These are phyloP conservation scores for Protonibea diacanthus DNA, from an alignment of 2,797 vertebrate species.

Conservation along the genomic window DNA sequence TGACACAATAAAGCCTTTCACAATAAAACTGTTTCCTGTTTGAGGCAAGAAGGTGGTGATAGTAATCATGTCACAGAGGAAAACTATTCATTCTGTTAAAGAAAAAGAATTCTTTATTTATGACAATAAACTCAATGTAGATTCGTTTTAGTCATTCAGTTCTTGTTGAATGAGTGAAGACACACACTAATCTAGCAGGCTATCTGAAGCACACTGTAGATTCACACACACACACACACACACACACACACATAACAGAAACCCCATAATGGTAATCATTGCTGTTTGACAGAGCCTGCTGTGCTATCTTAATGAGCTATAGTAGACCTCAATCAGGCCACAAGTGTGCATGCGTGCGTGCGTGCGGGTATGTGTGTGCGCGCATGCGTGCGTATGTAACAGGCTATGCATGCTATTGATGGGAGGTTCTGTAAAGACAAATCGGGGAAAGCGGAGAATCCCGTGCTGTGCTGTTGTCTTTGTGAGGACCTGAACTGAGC, in stretches of 20 bases:
- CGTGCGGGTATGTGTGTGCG: too few species aligned
- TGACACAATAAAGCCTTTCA: too few species aligned
- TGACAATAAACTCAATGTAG: too few species aligned
- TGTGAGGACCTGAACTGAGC: conserved; percentile 40
- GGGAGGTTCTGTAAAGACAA: conserved; percentile 47
- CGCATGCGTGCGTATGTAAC: conserved; percentile 5
- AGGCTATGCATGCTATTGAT: conserved; percentile 27
- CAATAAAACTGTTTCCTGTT: too few species aligned
- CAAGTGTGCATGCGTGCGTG: background rate
- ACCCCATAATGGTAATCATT: conserved; percentile 6
- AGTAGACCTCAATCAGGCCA: conserved; percentile 18
- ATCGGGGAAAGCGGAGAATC: conserved; percentile 27
- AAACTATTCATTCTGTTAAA: too few species aligned
- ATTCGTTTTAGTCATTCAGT: too few species aligned
- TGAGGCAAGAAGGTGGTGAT: too few species aligned
- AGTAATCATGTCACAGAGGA: too few species aligned
- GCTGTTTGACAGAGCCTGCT: conserved; percentile 48
- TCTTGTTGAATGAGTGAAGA: background rate
- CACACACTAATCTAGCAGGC: background rate
- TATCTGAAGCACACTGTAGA: background rate
- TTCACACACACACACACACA: conserved; percentile 9
- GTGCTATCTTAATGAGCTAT: conserved; percentile 54
- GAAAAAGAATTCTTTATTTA: too few species aligned
- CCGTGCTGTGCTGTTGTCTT: conserved; percentile 22
- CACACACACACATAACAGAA: background rate